These are phyloP conservation scores for Alitta virens DNA, from an alignment of 2,888 invertebrate genomes.

Conservation along the genomic window DNA sequence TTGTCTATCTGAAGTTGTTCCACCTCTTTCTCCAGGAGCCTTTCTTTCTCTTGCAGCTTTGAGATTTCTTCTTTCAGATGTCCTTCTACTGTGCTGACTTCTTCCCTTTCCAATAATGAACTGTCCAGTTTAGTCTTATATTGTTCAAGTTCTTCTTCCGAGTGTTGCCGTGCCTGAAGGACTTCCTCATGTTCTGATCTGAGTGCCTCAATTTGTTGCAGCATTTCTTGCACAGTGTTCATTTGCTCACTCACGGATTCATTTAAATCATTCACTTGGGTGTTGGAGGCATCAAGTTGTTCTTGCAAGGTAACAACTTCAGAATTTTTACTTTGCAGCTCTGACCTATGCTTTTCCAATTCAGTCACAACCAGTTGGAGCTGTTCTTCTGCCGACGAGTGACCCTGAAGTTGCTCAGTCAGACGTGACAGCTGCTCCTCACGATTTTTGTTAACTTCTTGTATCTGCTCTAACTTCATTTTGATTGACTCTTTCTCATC, in stretches of 20 bases:
- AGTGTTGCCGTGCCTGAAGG: too few relatives aligned
- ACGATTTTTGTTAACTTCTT: background rate
- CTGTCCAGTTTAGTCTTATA: too few relatives aligned
- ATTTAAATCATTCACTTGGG: conserved; percentile 2
- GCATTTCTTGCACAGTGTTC: too few relatives aligned
- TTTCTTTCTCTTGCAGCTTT: background rate
- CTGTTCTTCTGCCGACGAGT: background rate
- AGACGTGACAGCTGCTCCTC: conserved; percentile 1
- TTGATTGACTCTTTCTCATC: background rate
- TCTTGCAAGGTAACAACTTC: background rate
- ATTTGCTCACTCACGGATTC: background rate
- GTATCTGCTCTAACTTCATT: background rate
- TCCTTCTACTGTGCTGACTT: background rate
- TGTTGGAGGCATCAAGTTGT: background rate
- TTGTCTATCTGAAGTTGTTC: too few relatives aligned
- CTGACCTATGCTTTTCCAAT: background rate
- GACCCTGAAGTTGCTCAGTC: background rate
- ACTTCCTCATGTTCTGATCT: too few relatives aligned
- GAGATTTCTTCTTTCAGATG: background rate
- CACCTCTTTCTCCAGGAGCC: background rate
- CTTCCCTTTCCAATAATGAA: too few relatives aligned
- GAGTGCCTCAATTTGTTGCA: too few relatives aligned
- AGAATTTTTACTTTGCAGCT: background rate
- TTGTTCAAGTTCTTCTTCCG: too few relatives aligned
- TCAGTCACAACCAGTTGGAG: background rate